These are phyloP conservation scores for Synanceia verrucosa DNA, from an alignment of 2,797 vertebrate species.

Conservation along the genomic window DNA sequence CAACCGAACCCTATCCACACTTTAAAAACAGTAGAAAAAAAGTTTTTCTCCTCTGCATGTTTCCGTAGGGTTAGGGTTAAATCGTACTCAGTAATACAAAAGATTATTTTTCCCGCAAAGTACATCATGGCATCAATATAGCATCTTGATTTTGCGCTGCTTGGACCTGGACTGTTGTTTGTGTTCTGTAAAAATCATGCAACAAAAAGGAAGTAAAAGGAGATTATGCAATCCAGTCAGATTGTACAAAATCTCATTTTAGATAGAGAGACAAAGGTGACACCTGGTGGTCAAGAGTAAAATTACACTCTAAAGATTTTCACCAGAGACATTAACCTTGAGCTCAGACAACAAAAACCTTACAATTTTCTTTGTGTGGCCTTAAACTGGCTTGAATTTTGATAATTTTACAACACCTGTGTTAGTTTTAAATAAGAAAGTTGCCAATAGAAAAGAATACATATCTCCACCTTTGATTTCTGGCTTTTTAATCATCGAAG, in stretches of 20 bases:
- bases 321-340: background rate
- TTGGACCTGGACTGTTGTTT: background rate
- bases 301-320: background rate
- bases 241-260: background rate
- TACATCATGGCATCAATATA: background rate
- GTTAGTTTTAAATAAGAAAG: background rate
- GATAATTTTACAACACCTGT: background rate
- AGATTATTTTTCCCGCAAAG: background rate
- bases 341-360: background rate
- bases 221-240: background rate
- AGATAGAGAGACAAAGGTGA: conserved; percentile 15
- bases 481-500: background rate
- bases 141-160: background rate
- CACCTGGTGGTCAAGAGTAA: conserved; percentile 42
- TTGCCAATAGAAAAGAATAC: background rate
- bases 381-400: background rate
- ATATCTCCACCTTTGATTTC: background rate
- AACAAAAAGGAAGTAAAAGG: conserved; percentile 14
- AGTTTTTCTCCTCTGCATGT: background rate
- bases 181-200: background rate
- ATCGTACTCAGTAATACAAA: background rate
- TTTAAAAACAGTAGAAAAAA: background rate
- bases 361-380: background rate
- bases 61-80: conserved; percentile 1
- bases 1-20: background rate